These are phyloP conservation scores for Cotesia typhae DNA, from an alignment of 1,140 invertebrate genomes.

Conservation along the genomic window DNA sequence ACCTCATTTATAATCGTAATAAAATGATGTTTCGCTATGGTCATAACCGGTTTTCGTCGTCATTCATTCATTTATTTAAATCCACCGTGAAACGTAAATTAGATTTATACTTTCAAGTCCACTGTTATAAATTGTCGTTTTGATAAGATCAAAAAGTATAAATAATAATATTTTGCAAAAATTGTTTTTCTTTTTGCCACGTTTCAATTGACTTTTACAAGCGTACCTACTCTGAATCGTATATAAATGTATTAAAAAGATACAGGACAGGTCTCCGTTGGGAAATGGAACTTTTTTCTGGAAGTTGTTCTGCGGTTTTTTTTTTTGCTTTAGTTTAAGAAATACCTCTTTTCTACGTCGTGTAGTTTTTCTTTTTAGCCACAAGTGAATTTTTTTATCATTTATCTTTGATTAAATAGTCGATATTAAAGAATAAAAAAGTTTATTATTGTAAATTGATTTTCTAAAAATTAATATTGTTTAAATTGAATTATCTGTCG, in stretches of 20 bases:
- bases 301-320: background rate
- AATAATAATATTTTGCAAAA: background rate
- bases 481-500: too few species aligned
- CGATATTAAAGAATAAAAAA: too few species aligned
- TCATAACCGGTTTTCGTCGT: slow-evolving; percentile 2
- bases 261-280: slow-evolving; percentile 36
- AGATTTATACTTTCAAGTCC: background rate
- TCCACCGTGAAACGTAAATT: too few species aligned
- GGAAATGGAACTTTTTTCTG: slow-evolving; percentile 39
- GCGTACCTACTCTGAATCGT: slow-evolving; percentile 9
- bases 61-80: slow-evolving; percentile 5
- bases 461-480: too few species aligned
- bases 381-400: too few species aligned
- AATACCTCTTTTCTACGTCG: too few species aligned
- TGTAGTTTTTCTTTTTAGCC: too few species aligned
- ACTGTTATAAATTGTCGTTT: background rate
- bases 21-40: background rate
- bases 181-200: slow-evolving; percentile 1
- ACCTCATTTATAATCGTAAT: slow-evolving; percentile 9
- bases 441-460: too few species aligned
- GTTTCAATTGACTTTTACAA: slow-evolving; percentile 18
- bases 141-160: background rate
- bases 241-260: slow-evolving; percentile 5
- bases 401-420: too few species aligned
- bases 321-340: too few species aligned